Evolutionary conservation across 2,797 vertebrate species (phyloP), one percentile per base, ranked within the genome.

Genomic region (Masticophis lateralis): DNA sequence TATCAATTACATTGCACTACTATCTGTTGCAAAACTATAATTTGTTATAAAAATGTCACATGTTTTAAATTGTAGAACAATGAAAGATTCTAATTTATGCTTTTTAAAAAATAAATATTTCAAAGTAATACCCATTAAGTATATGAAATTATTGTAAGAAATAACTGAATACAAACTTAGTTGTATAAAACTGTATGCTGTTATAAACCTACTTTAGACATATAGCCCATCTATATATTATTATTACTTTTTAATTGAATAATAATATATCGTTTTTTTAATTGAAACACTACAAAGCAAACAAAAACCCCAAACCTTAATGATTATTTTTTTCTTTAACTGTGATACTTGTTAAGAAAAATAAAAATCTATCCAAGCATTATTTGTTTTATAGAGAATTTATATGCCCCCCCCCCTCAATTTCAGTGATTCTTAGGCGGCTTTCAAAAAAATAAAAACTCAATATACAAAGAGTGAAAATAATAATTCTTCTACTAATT

Each of bases 11-110:
- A 60, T 55, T 83, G 90, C 8, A 7, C 51, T 51, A 28, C 56
- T 37, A n/a, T 87, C 59, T 56, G 22, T 66, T 60, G 51, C 18
- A 57, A 37, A 37, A 69, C 16, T 86, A 4, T 90, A 92, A 61
- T 92, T 90, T 92, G 92, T n/a, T 83, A 90, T 90, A 22, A 61
- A 47, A 92, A 92, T 90, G 92, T 43, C 69, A 92, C 55, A 10
- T 89, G 32, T 57, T 14, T 43, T 86, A n/a, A 92, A 90, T 55
- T 86, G 13, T 66, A 59, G 86, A 90, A 79, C 63, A 47, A 87
- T 28, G 14, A 90, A 90, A 59, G 57, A 86, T 90, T 14, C n/a
- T 56, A 86, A 6, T 53, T 47, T 63, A 63, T 63, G 6, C 1
- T 32, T n/a, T 88, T 57, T 89, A 37, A 86, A 89, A 90, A 90